phyloP scores from a whole-genome alignment of 1,140 invertebrate genomes.

The Hormaphis cornu region DNA sequence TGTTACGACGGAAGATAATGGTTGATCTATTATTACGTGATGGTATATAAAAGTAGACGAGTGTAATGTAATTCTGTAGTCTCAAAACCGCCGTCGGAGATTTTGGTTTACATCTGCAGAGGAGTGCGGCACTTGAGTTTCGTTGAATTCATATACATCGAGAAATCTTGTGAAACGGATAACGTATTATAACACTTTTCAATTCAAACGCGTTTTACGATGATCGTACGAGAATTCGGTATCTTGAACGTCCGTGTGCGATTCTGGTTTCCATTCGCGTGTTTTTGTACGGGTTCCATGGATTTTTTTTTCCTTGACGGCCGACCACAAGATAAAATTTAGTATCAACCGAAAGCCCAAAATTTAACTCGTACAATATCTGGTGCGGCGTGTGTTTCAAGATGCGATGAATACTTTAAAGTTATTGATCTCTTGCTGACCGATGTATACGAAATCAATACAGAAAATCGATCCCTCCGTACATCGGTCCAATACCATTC shows the following conservation, averaged over 20 bases:
- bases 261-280: background rate
- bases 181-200: no score
- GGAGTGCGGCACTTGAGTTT: no score
- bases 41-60: no score
- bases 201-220: no score
- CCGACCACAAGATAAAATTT: conserved; percentile 1
- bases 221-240: background rate
- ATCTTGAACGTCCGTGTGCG: background rate
- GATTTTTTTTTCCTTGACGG: background rate
- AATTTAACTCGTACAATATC: background rate
- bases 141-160: no score
- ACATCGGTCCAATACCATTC: background rate
- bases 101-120: no score
- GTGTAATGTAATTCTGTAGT: no score
- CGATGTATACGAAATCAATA: background rate
- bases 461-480: background rate
- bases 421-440: background rate
- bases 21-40: no score
- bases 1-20: no score
- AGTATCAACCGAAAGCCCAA: background rate
- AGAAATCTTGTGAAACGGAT: no score
- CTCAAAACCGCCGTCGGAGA: no score
- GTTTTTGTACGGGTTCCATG: background rate
- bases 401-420: background rate
- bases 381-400: no score